Evolutionary conservation across 2,888 invertebrate genomes (phyloP).

Genomic region (Plagodis pulveraria): DNA sequence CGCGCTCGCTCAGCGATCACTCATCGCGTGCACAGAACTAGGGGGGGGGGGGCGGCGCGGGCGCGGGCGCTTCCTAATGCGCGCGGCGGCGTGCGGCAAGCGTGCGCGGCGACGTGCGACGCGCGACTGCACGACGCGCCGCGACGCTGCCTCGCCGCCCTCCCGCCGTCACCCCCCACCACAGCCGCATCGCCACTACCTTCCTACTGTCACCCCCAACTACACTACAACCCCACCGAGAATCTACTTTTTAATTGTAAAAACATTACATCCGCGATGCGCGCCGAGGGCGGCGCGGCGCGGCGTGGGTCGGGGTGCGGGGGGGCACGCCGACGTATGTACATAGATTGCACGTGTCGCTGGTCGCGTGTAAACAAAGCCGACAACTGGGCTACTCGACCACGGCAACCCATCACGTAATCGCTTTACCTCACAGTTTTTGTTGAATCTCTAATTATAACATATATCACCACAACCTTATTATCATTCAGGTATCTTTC

Average conservation of each 20-base stretch:
- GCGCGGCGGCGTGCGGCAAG: slow-evolving; percentile 51
- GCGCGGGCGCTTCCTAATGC: too few species aligned
- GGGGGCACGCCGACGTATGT: slow-evolving; percentile 39
- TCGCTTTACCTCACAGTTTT: too few species aligned
- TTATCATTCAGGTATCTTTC: too few species aligned
- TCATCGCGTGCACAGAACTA: slow-evolving; percentile 65
- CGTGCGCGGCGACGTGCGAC: slow-evolving; percentile 61
- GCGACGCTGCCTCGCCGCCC: slow-evolving; percentile 39
- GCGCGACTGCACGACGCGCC: slow-evolving; percentile 55
- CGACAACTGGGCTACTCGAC: slow-evolving; percentile 40
- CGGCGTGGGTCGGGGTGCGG: slow-evolving; percentile 42
- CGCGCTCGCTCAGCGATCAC: slow-evolving; percentile 68
- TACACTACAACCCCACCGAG: neutral
- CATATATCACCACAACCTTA: too few species aligned
- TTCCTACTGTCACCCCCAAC: slow-evolving; percentile 46
- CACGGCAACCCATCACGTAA: slow-evolving; percentile 31
- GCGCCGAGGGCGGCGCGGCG: slow-evolving; percentile 46
- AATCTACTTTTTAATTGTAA: slow-evolving; percentile 41
- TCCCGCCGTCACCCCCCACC: slow-evolving; percentile 43
- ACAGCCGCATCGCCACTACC: slow-evolving; percentile 41
- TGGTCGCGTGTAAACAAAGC: slow-evolving; percentile 64
- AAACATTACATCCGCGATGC: slow-evolving; percentile 37
- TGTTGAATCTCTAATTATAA: too few species aligned
- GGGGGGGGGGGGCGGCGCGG: slow-evolving; percentile 43
- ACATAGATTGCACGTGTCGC: slow-evolving; percentile 58